Evolutionary conservation across 2,797 vertebrate genomes (phyloP).

Genomic region (Pogoniulus pusillus): DNA sequence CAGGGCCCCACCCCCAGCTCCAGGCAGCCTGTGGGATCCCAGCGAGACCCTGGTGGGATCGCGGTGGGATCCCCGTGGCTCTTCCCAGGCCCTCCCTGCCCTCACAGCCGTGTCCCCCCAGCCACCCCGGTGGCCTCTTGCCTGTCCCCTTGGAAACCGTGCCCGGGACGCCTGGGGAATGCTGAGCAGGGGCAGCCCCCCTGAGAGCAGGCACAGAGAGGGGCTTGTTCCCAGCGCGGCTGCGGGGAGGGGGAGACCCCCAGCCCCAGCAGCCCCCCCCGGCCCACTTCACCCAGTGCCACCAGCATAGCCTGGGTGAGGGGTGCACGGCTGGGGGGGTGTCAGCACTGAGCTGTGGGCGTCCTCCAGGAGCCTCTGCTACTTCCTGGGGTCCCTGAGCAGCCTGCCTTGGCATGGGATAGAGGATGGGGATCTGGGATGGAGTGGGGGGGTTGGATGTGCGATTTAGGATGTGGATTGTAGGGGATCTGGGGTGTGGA

Average conservation of each 20-base stretch:
- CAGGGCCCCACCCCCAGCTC: neutral
- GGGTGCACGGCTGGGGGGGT: accelerated
- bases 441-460: too few relatives aligned
- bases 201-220: constrained; percentile 39
- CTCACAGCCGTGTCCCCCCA: neutral
- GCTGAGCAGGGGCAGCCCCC: constrained; percentile 54
- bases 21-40: neutral
- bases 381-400: accelerated
- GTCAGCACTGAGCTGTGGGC: neutral
- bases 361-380: neutral
- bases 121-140: neutral
- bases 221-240: neutral
- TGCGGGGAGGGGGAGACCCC: neutral
- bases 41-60: accelerated
- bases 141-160: constrained; percentile 61
- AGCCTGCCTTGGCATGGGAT: accelerated
- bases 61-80: too few relatives aligned
- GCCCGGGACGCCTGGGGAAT: constrained; percentile 1
- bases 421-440: too few relatives aligned
- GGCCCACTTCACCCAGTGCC: too few relatives aligned
- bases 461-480: too few relatives aligned
- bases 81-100: accelerated
- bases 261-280: accelerated
- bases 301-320: neutral
- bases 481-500: too few relatives aligned